These are phyloP conservation scores for Drosophila sechellia DNA, from an alignment of 1,140 invertebrate species.

Conservation along the genomic window DNA sequence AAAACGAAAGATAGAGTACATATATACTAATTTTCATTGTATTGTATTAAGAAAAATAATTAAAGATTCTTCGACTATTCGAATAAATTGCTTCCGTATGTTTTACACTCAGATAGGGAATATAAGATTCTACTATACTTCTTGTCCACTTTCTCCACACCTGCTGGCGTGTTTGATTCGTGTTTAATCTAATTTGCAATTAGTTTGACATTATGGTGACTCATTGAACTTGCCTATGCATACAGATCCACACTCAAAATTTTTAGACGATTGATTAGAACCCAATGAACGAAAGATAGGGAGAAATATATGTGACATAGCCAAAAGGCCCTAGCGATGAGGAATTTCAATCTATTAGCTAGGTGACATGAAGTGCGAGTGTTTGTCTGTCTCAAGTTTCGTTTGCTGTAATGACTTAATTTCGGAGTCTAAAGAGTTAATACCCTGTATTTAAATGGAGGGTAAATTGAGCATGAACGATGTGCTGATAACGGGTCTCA, in stretches of 20 bases:
- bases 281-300: not conserved
- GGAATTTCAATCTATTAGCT: constrained; percentile 1
- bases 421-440: constrained; percentile 35
- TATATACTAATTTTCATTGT: no score
- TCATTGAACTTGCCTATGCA: not conserved
- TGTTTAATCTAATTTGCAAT: constrained; percentile 33
- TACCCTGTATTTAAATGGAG: constrained; percentile 22
- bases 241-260: constrained; percentile 9
- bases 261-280: constrained; percentile 21
- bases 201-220: constrained; percentile 2
- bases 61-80: no score
- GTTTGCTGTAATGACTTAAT: constrained; percentile 33
- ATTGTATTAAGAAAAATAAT: no score
- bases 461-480: constrained; percentile 64
- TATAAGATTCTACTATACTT: not conserved
- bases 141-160: not conserved
- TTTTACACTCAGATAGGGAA: not conserved
- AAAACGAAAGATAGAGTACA: no score
- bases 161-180: constrained; percentile 3
- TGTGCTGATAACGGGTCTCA: constrained; percentile 50
- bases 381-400: constrained; percentile 27
- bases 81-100: not conserved
- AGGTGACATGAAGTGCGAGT: constrained; percentile 29
- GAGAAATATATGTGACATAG: constrained; percentile 1
- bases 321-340: not conserved